These are phyloP conservation scores for Brachionichthys hirsutus DNA, from an alignment of 2,113 vertebrate species.

Conservation along the genomic window DNA sequence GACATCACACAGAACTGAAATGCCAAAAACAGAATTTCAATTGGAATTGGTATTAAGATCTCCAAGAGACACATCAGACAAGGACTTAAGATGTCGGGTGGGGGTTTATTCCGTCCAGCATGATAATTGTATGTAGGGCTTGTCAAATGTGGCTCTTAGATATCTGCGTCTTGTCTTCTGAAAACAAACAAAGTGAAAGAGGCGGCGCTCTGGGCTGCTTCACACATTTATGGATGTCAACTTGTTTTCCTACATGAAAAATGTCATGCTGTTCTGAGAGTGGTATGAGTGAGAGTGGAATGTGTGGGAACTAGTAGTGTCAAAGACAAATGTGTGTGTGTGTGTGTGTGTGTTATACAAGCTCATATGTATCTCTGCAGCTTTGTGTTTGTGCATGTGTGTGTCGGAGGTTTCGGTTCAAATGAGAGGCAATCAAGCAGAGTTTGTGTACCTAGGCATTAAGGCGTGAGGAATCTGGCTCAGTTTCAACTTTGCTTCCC, in stretches of 20 bases:
- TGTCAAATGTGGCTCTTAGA: no score
- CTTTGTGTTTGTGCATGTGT: constrained; percentile 37
- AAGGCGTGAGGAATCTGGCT: constrained; percentile 55
- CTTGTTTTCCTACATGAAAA: constrained; percentile 14
- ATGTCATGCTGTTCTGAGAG: not conserved
- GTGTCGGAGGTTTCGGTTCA: constrained; percentile 54
- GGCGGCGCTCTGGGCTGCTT: constrained; percentile 21
- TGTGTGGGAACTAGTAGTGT: not conserved
- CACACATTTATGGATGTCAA: constrained; percentile 8
- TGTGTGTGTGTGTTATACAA: constrained; percentile 8
- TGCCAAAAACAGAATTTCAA: not conserved
- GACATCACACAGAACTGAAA: no score
- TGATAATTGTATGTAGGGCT: no score
- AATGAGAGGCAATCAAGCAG: constrained; percentile 65
- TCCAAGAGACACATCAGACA: no score
- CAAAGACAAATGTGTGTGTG: not conserved
- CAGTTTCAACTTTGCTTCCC: constrained; percentile 43
- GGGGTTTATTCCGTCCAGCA: no score
- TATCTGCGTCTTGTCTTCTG: no score
- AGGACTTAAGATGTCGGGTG: no score
- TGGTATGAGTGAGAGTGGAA: not conserved
- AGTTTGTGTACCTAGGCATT: constrained; percentile 68
- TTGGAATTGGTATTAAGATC: constrained; percentile 1
- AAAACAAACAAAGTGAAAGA: constrained; percentile 58
- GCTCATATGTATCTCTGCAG: constrained; percentile 34